Conservation (phyloP, 2,888 invertebrate genomes). For the Eupithecia vulgata region DNA sequence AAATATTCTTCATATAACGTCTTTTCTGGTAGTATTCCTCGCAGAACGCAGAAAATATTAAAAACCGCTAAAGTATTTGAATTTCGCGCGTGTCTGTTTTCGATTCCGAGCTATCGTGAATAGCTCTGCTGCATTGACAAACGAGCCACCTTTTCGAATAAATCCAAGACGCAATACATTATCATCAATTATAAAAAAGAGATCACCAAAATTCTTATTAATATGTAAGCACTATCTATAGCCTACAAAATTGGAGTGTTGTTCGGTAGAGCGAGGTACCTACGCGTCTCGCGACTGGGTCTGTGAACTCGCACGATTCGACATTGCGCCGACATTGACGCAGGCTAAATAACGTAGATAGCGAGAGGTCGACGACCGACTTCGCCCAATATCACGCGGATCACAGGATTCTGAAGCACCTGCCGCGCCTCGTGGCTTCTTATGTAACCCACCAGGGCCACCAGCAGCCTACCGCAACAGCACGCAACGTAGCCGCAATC, state of each 20-base stretch:
- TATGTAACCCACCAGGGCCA: slow-evolving; percentile 52
- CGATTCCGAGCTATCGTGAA: too few relatives aligned
- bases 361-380: slow-evolving; percentile 79
- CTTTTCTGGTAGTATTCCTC: too few relatives aligned
- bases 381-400: slow-evolving; percentile 80
- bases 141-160: neutral
- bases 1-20: too few relatives aligned
- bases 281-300: slow-evolving; percentile 71
- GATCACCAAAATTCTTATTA: slow-evolving; percentile 15
- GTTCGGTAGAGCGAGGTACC: slow-evolving; percentile 68
- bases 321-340: slow-evolving; percentile 82
- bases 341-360: slow-evolving; percentile 82
- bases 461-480: slow-evolving; percentile 66
- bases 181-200: neutral
- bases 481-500: slow-evolving; percentile 11
- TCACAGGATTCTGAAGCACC: slow-evolving; percentile 65
- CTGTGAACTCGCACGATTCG: slow-evolving; percentile 78
- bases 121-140: too few relatives aligned
- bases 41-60: too few relatives aligned
- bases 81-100: too few relatives aligned
- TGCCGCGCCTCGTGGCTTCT: slow-evolving; percentile 65
- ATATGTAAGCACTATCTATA: slow-evolving; percentile 37
- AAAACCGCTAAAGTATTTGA: too few relatives aligned
- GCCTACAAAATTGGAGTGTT: slow-evolving; percentile 69
- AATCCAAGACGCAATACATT: slow-evolving; percentile 5